These are phyloP conservation scores for Rynchops niger DNA, from an alignment of 2,113 vertebrate genomes.

Conservation along the genomic window DNA sequence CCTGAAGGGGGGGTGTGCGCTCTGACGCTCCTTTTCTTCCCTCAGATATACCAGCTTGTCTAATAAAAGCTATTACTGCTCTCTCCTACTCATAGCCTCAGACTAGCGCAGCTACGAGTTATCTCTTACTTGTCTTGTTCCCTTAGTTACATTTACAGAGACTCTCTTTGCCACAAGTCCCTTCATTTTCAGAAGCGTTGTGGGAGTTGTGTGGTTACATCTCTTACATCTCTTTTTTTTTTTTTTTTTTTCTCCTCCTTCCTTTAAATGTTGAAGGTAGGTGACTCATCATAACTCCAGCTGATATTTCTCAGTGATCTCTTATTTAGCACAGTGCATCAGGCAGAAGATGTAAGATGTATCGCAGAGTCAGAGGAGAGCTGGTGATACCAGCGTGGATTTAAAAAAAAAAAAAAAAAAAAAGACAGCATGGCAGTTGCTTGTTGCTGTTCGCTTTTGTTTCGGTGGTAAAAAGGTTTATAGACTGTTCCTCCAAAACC, in stretches of 20 bases:
- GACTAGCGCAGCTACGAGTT: slow-evolving; percentile 23
- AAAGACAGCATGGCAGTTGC: background rate
- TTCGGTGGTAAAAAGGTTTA: background rate
- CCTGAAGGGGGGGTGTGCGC: background rate
- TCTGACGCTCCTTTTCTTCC: background rate
- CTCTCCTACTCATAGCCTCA: slow-evolving; percentile 45
- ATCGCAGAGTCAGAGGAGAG: slow-evolving; percentile 13
- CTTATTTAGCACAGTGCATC: slow-evolving; percentile 24
- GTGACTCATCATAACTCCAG: slow-evolving; percentile 58
- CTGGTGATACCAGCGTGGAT: background rate
- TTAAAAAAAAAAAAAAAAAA: background rate
- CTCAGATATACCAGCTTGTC: background rate
- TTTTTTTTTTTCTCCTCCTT: background rate
- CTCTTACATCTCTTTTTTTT: background rate
- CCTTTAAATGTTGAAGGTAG: slow-evolving; percentile 54
- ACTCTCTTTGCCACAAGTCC: slow-evolving; percentile 33
- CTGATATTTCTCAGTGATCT: slow-evolving; percentile 59
- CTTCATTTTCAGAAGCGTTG: slow-evolving; percentile 27
- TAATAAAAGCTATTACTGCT: slow-evolving; percentile 51
- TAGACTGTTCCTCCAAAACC: background rate
- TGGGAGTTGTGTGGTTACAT: slow-evolving; percentile 68
- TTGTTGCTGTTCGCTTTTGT: background rate
- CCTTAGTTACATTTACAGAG: slow-evolving; percentile 51
- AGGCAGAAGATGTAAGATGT: slow-evolving; percentile 35
- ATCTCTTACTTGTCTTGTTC: slow-evolving; percentile 51